These are phyloP conservation scores for Lepidurus couesii DNA, from an alignment of 1,140 invertebrate species.

Conservation along the genomic window DNA sequence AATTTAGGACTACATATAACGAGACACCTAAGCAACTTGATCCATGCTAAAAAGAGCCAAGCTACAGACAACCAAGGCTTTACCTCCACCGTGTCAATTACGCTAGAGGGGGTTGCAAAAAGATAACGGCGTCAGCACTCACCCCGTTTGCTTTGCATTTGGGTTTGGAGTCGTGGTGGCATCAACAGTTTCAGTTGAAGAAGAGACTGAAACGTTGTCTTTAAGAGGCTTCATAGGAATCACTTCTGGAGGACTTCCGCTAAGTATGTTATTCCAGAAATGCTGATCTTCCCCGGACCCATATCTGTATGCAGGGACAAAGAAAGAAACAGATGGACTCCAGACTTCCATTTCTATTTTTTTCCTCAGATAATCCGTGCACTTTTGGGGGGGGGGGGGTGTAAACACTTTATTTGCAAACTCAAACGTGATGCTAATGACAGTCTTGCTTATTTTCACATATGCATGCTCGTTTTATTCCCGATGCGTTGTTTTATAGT, in stretches of 20 bases:
- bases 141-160: neutral
- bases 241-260: neutral
- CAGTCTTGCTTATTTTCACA: no score
- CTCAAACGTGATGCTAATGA: no score
- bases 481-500: no score
- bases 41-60: neutral
- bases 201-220: neutral
- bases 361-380: no score
- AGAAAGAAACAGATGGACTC: neutral
- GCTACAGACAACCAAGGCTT: neutral
- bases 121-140: slow-evolving; percentile 1
- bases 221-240: neutral
- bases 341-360: neutral
- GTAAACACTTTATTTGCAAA: no score
- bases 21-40: neutral
- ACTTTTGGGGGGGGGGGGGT: no score
- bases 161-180: neutral
- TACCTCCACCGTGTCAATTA: neutral
- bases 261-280: slow-evolving; percentile 6
- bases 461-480: no score
- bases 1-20: neutral
- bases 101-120: neutral
- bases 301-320: neutral
- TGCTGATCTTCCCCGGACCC: slow-evolving; percentile 6
- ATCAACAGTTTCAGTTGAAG: neutral